These are phyloP conservation scores for Phengaris alcon DNA, from an alignment of 2,888 invertebrate genomes.

Conservation along the genomic window DNA sequence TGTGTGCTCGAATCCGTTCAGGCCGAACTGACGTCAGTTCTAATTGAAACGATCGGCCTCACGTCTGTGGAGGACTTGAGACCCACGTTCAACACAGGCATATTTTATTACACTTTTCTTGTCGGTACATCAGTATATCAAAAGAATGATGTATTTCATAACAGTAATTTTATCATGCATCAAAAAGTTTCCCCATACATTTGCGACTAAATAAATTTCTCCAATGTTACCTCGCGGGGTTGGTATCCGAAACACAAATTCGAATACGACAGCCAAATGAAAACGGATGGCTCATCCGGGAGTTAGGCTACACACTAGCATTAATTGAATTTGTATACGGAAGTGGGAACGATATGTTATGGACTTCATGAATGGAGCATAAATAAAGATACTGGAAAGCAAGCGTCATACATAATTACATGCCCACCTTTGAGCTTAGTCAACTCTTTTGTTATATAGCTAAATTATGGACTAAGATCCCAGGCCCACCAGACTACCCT, in stretches of 20 bases:
- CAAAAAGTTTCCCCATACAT: constrained; percentile 6
- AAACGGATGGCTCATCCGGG: constrained; percentile 40
- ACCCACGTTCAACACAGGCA: no score
- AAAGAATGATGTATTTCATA: neutral
- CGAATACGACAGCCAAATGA: constrained; percentile 38
- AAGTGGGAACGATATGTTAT: constrained; percentile 25
- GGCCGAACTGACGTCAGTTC: no score
- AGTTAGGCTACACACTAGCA: constrained; percentile 35
- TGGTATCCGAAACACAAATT: constrained; percentile 35
- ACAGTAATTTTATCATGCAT: neutral
- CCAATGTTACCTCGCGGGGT: constrained; percentile 32
- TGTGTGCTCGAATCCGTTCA: no score
- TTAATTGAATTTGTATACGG: constrained; percentile 38
- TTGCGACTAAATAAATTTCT: constrained; percentile 25
- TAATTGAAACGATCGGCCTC: no score
- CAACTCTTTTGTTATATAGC: no score
- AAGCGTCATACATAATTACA: no score
- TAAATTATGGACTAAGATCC: no score
- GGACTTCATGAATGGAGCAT: neutral
- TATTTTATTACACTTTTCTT: neutral
- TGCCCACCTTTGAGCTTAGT: no score
- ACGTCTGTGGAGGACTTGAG: no score
- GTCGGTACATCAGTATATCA: neutral
- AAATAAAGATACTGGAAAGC: no score
- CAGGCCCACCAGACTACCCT: no score